Percentiles rank a stretch among this genome's conserved stretches.
Evolutionary conservation across 2,888 invertebrate genomes (phyloP).

Genomic region (Camponotus fellah): DNA sequence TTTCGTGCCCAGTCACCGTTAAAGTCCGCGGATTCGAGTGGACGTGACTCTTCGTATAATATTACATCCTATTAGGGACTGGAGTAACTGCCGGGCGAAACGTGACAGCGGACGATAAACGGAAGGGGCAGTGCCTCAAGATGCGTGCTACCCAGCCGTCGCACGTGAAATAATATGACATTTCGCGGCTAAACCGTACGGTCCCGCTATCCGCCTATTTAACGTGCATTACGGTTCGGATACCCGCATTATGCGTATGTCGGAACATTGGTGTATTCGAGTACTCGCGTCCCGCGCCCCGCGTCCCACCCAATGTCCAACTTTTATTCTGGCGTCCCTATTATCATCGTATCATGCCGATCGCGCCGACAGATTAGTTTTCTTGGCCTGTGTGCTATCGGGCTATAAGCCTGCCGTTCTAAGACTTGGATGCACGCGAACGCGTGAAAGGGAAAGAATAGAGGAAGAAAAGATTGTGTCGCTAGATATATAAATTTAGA

Average conservation of each 20-base stretch:
- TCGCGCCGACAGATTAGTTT: conserved; percentile 53
- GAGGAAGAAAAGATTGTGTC: not conserved
- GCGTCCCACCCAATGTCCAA: conserved; percentile 11
- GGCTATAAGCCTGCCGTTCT: not conserved
- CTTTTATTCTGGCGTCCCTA: conserved; percentile 20
- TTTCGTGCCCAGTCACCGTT: conserved; percentile 83
- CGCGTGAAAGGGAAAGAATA: not conserved
- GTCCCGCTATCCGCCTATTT: conserved; percentile 48
- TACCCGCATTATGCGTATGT: conserved; percentile 28
- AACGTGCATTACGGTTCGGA: conserved; percentile 39
- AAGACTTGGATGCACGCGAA: not conserved
- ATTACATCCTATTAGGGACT: conserved; percentile 85
- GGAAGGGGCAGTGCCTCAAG: conserved; percentile 77
- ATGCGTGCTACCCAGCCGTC: conserved; percentile 82
- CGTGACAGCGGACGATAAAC: conserved; percentile 82
- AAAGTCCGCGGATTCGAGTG: conserved; percentile 84
- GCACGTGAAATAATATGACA: conserved; percentile 66
- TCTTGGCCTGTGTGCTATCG: not conserved
- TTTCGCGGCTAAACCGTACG: conserved; percentile 51
- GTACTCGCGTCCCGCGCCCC: not conserved
- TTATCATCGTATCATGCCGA: conserved; percentile 45
- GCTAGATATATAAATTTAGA: not conserved
- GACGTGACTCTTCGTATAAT: conserved; percentile 83
- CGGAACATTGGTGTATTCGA: conserved; percentile 4
- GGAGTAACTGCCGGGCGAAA: conserved; percentile 84